Conservation (phyloP, 2,113 vertebrate genomes). For the Seriola dumerili region DNA sequence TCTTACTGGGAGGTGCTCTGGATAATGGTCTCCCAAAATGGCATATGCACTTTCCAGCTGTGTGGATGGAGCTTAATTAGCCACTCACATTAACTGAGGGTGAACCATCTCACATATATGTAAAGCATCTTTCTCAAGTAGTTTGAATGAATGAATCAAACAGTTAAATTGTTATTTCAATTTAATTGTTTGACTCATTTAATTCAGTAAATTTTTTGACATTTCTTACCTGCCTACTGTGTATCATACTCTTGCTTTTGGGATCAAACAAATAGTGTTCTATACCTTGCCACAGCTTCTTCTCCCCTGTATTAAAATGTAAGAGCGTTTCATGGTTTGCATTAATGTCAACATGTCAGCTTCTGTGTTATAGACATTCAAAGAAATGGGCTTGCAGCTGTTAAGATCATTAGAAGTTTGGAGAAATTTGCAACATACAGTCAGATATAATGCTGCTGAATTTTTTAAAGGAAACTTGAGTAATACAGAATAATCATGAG, state of each 20-base stretch:
- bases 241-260: not conserved
- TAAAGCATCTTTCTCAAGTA: not conserved
- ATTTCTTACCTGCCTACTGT: not conserved
- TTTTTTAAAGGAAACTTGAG: slow-evolving; percentile 11
- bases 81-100: not conserved
- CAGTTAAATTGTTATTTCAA: too few species aligned
- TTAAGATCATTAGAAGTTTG: not conserved
- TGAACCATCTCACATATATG: not conserved
- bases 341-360: not conserved
- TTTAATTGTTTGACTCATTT: too few species aligned
- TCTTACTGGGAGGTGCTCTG: not conserved
- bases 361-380: too few species aligned
- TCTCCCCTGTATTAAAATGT: not conserved
- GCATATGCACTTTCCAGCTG: slow-evolving; percentile 17
- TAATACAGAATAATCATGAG: slow-evolving; percentile 24
- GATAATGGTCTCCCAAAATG: slow-evolving; percentile 38
- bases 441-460: not conserved
- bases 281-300: not conserved
- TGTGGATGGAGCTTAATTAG: slow-evolving; percentile 29
- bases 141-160: not conserved
- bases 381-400: not conserved
- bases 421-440: slow-evolving; percentile 5
- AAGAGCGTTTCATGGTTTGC: not conserved
- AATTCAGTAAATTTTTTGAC: not conserved
- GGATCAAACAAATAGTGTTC: not conserved